Evolutionary conservation across 1,140 invertebrate species (phyloP).

Genomic region (Sminthurides bifidus): DNA sequence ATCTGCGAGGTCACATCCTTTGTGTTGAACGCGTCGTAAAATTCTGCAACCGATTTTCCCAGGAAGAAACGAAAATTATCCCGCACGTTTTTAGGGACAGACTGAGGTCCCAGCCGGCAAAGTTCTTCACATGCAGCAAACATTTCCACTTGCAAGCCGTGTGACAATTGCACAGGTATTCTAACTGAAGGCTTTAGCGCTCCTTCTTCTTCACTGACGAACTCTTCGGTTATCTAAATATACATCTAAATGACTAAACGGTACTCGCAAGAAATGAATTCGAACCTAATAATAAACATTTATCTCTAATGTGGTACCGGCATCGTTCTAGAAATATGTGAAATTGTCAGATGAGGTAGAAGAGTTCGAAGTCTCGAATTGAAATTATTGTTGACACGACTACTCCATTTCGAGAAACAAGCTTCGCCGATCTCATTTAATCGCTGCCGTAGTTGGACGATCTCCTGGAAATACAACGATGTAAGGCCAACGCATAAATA

Average conservation of each 20-base stretch:
- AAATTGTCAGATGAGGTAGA: no score
- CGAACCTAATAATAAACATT: no score
- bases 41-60: conserved; percentile 9
- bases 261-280: not conserved
- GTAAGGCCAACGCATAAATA: no score
- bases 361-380: no score
- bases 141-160: conserved; percentile 16
- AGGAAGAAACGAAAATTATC: conserved; percentile 19
- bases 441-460: conserved; percentile 1
- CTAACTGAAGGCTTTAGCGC: conserved; percentile 21
- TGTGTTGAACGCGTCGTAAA: conserved; percentile 6
- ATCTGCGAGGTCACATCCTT: conserved; percentile 14
- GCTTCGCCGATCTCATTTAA: conserved; percentile 14
- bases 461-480: conserved; percentile 22
- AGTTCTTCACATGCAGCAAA: conserved; percentile 23
- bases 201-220: conserved; percentile 14
- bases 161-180: conserved; percentile 28
- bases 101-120: conserved; percentile 23
- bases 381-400: no score
- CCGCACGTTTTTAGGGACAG: conserved; percentile 26
- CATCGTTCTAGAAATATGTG: no score
- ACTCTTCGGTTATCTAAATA: conserved; percentile 16
- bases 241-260: not conserved
- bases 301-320: no score
- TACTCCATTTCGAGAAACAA: conserved; percentile 24